Percentiles rank a stretch among this genome's conserved stretches.
phyloP scores from a whole-genome alignment of 2,888 invertebrate genomes.

The Macrosiphum euphorbiae region DNA sequence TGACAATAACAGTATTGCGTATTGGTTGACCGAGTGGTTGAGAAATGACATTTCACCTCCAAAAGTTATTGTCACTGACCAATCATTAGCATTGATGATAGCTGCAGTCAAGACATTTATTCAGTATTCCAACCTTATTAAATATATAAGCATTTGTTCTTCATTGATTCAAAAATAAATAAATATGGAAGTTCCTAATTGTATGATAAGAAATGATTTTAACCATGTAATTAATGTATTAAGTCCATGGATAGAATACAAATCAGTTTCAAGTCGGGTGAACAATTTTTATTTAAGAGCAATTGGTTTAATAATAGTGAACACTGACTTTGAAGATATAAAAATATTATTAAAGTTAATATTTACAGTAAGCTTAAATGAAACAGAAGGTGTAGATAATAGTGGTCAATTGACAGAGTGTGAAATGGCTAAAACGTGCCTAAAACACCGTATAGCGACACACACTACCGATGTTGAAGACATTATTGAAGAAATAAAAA shows the following conservation, averaged over 20 bases:
- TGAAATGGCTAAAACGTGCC: background rate
- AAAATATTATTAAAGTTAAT: background rate
- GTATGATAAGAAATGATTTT: conserved; percentile 4
- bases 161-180: background rate
- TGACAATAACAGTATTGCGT: background rate
- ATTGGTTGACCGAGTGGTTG: conserved; percentile 41
- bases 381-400: background rate
- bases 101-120: conserved; percentile 17
- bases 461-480: background rate
- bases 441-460: background rate
- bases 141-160: conserved; percentile 2
- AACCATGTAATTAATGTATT: background rate
- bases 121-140: conserved; percentile 2
- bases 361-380: background rate
- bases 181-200: background rate
- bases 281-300: background rate
- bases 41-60: background rate
- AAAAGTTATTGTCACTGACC: conserved; percentile 31
- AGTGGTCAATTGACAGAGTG: background rate
- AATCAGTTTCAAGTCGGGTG: background rate
- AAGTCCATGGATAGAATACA: background rate
- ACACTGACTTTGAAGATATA: background rate
- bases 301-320: background rate
- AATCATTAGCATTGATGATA: background rate
- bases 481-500: background rate